Evolutionary conservation across 2,888 invertebrate species (phyloP), one percentile per base, ranked within the genome.

Genomic region (Notodonta dromedarius): DNA sequence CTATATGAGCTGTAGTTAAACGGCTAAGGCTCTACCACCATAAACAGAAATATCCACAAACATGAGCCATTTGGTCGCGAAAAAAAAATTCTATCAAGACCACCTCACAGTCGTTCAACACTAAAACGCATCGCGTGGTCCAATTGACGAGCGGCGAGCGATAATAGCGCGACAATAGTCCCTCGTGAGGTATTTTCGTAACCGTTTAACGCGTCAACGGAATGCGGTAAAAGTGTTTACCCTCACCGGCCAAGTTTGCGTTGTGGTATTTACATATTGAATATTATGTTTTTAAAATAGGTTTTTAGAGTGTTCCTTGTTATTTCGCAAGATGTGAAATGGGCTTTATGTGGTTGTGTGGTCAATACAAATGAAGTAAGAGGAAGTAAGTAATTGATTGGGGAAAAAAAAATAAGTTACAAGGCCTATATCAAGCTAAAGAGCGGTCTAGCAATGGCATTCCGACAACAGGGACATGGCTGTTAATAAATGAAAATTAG

Each of bases 101-200:
- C 84, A 78, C 83, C 84, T 59, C 67, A 63, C 64, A 67, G 70
- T 16, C 24, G 24, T 24, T 66, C 86, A 84, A 76, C 86, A 80
- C 79, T 65, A 68, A 67, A 75, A 76, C 68, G 69, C 67, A 74
- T 73, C 66, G 69, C 56, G 48, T 62, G 67, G 65, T 67, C 77
- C 78, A 83, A 86, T 86, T 86, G 63, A 83, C 85, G 77, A 63
- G 70, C 78, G 65, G 39, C 46, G 51, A 63, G 76, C 79, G 79
- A 76, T 81, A 84, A 83, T 70, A 71, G 73, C 72, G 74, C 77
- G 75, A 84, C 82, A 85, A 86, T 80, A 62, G 64, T 63, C 61
- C 44, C 60, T n/a, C n/a, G 8, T 39, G 66, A 59, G 56, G 55
- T 64, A 62, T 63, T 74, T 73, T 72, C 70, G 67, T 58, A 65